These are phyloP conservation scores for Stenolophus ochropezus DNA, from an alignment of 2,888 invertebrate genomes.

Conservation along the genomic window DNA sequence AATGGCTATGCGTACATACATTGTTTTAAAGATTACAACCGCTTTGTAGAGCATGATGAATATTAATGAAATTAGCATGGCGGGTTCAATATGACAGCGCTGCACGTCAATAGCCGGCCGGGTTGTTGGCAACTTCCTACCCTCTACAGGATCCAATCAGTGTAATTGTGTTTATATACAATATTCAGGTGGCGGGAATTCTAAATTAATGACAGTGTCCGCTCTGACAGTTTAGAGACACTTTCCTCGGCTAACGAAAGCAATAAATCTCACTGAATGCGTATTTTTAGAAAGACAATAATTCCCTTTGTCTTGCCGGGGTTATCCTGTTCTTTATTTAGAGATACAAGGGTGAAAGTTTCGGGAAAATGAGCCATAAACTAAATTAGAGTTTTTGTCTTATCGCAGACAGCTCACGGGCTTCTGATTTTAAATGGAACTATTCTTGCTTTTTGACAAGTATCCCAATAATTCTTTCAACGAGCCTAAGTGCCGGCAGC, in stretches of 20 bases:
- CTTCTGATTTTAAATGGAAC: constrained; percentile 4
- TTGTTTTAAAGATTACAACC: constrained; percentile 52
- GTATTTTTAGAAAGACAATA: constrained; percentile 52
- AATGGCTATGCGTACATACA: constrained; percentile 26
- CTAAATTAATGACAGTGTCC: constrained; percentile 48
- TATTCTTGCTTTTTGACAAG: constrained; percentile 23
- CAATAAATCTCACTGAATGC: constrained; percentile 53
- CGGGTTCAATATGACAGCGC: constrained; percentile 45
- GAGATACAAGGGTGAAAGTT: constrained; percentile 42
- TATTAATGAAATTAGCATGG: constrained; percentile 52
- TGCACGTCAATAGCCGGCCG: constrained; percentile 42
- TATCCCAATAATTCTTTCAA: constrained; percentile 11
- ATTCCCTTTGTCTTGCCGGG: constrained; percentile 41
- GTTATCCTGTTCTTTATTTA: constrained; percentile 39
- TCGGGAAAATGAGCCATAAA: constrained; percentile 40
- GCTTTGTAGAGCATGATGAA: constrained; percentile 52
- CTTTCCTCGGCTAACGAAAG: constrained; percentile 44
- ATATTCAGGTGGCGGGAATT: constrained; percentile 54
- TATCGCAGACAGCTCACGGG: background rate
- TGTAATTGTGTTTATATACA: constrained; percentile 59
- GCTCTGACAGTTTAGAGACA: constrained; percentile 50
- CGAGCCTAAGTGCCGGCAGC: background rate
- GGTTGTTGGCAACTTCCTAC: constrained; percentile 44
- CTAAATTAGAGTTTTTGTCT: constrained; percentile 46
- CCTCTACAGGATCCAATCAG: constrained; percentile 53